phyloP scores from a whole-genome alignment of 2,113 vertebrate genomes.

The Anarhynchus alexandrinus region DNA sequence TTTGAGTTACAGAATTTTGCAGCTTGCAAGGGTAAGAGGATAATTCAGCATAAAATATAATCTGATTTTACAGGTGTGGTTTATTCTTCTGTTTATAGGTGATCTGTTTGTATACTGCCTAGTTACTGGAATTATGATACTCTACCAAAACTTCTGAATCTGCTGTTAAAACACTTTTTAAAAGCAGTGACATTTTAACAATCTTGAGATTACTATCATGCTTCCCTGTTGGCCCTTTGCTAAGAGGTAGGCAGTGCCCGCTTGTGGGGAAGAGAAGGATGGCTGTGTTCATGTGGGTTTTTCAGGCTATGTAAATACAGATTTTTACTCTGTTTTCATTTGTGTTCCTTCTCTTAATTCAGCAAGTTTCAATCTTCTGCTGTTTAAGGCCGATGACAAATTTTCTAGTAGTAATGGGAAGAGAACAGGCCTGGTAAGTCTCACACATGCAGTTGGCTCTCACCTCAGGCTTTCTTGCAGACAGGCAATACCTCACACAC shows the following conservation, averaged over 20 bases:
- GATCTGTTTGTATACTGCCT: not conserved
- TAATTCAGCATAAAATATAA: not conserved
- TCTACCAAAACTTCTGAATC: not conserved
- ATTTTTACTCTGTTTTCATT: not conserved
- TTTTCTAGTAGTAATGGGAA: not conserved
- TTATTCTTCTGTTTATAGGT: not conserved
- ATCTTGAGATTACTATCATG: fast-evolving
- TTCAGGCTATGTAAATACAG: not conserved
- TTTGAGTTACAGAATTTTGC: not conserved
- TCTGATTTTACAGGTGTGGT: not conserved
- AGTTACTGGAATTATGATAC: not conserved
- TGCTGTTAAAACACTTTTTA: not conserved
- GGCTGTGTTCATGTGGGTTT: not conserved
- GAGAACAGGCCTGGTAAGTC: not conserved
- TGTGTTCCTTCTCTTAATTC: not conserved
- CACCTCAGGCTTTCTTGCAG: not conserved
- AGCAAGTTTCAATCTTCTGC: not conserved
- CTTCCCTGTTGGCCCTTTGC: not conserved
- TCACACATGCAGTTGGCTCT: too few species aligned
- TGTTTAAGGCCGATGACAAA: not conserved
- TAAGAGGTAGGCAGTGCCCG: not conserved
- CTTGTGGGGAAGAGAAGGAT: not conserved
- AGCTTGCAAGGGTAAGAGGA: not conserved
- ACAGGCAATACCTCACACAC: not conserved
- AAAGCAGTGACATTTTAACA: not conserved